Conservation (phyloP, 2,888 invertebrate genomes). For the Acronicta leporina region DNA sequence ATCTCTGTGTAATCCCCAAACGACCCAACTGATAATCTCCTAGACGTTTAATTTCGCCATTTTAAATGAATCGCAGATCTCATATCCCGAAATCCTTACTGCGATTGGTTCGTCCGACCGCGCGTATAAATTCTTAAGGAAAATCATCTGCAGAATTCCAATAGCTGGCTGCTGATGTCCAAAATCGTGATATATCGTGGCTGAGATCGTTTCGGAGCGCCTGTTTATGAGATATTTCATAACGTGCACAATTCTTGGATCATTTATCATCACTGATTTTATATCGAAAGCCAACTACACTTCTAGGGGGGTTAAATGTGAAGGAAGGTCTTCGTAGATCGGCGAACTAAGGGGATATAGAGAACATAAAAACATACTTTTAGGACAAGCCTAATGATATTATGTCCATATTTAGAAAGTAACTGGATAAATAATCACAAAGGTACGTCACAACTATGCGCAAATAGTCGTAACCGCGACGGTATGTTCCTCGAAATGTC, state of each 20-base stretch:
- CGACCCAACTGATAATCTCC: slow-evolving; percentile 74
- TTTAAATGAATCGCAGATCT: slow-evolving; percentile 80
- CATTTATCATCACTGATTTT: slow-evolving; percentile 75
- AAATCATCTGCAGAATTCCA: slow-evolving; percentile 83
- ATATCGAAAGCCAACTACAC: slow-evolving; percentile 28
- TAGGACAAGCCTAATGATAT: neutral
- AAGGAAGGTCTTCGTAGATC: slow-evolving; percentile 17
- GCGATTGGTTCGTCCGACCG: slow-evolving; percentile 67
- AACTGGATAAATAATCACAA: slow-evolving; percentile 12
- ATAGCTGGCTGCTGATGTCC: slow-evolving; percentile 82
- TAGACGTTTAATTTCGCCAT: slow-evolving; percentile 80
- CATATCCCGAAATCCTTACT: slow-evolving; percentile 72
- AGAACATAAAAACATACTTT: neutral
- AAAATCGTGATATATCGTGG: slow-evolving; percentile 84
- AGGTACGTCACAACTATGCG: slow-evolving; percentile 14
- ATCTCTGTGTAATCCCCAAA: slow-evolving; percentile 75
- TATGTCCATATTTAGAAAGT: slow-evolving; percentile 15
- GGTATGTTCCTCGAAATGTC: slow-evolving; percentile 29
- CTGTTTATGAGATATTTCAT: slow-evolving; percentile 88
- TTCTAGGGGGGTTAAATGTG: slow-evolving; percentile 9
- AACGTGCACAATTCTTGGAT: slow-evolving; percentile 65
- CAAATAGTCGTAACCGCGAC: slow-evolving; percentile 23
- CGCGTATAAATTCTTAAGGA: slow-evolving; percentile 78
- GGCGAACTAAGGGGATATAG: neutral
- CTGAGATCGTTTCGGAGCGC: slow-evolving; percentile 69